Base-by-base conservation (phyloP, 30 jellyfish, hydroid and myxozoan species). In the Haliclystus octoradiatus region DNA sequence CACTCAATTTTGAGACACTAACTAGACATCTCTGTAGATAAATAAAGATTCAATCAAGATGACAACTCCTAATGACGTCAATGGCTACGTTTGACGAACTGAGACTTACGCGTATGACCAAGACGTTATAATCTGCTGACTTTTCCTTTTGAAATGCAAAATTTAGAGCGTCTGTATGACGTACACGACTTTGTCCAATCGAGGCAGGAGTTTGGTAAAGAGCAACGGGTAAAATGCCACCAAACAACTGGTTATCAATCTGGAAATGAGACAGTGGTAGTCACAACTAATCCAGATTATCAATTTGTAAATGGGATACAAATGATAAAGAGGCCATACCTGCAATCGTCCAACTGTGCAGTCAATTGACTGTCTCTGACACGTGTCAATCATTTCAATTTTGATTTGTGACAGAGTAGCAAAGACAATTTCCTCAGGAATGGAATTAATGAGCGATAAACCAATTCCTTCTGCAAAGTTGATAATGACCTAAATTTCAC, bases 401-500 rank as follows among this genome's bases (percentile, higher is more conserved):
- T 82, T 72, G 14, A 89, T 89, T 29, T 80, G 74, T 25, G 85
- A 57, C 57, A 89, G 71, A 5, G 95, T 73, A 1, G 82, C 93
- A 46, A 89, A 89, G 57, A 89, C 75, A 46, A 89, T 76, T 71
- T 89, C 98, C 62, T 89, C 98, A 1, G 95, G 98, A 2, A 68
- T 47, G 7, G 80, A 35, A 50, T 89, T 89, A 63, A 89, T 70
- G 23, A 89, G 68, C 12, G 98, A 89, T 24, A 89, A 7, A 1
- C 98, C 98, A 34, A 89, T 27, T 28, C 98, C 98, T 35, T 75
- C 94, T 22, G 92, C 98, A 26, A 89, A 49, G 49, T 94, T 83
- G 22, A 89, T 53, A 62, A 26, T 71, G 22, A 89, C 61, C 98
- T 89, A 73, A 26, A 71, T 53, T 5, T 19, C 68, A 25, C 28